These are phyloP conservation scores for Montipora foliosa DNA, from an alignment of 64 coral and sea anemone genomes.

Conservation along the genomic window DNA sequence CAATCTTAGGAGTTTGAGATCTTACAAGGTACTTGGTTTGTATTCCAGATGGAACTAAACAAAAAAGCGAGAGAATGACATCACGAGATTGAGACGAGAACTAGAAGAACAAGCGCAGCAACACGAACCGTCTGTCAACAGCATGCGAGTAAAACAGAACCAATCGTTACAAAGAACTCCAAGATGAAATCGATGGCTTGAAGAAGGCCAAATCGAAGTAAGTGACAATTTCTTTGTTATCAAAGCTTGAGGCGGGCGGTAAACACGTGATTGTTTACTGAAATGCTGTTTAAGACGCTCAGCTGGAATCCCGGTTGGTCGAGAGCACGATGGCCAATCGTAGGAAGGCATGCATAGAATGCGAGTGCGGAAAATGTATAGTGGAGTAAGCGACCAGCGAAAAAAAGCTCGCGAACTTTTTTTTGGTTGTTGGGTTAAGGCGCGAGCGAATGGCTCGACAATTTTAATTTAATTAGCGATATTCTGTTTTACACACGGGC, in stretches of 20 bases:
- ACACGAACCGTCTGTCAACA: slow-evolving; percentile 88
- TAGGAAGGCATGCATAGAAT: too few relatives aligned
- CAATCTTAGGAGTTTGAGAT: not conserved
- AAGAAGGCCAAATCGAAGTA: slow-evolving; percentile 97
- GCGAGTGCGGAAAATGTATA: not conserved
- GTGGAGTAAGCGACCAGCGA: not conserved
- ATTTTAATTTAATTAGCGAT: too few relatives aligned
- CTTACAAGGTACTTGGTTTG: not conserved
- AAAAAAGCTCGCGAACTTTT: too few relatives aligned
- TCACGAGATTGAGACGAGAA: slow-evolving; percentile 86
- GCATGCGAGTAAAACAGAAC: slow-evolving; percentile 95
- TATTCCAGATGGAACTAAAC: slow-evolving; percentile 87
- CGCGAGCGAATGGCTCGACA: too few relatives aligned
- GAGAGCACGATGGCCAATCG: too few relatives aligned
- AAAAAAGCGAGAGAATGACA: slow-evolving; percentile 94
- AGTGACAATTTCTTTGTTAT: not conserved
- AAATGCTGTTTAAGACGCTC: too few relatives aligned
- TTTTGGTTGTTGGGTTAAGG: too few relatives aligned
- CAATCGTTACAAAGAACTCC: slow-evolving; percentile 86
- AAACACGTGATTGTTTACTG: too few relatives aligned
- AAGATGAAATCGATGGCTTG: slow-evolving; percentile 88
- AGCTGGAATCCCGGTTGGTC: too few relatives aligned
- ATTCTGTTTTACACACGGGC: too few relatives aligned
- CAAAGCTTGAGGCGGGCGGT: not conserved
- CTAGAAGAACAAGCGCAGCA: slow-evolving; percentile 88